These are phyloP conservation scores for Drosophila setifemur DNA, from an alignment of 1,140 invertebrate genomes.

Conservation along the genomic window DNA sequence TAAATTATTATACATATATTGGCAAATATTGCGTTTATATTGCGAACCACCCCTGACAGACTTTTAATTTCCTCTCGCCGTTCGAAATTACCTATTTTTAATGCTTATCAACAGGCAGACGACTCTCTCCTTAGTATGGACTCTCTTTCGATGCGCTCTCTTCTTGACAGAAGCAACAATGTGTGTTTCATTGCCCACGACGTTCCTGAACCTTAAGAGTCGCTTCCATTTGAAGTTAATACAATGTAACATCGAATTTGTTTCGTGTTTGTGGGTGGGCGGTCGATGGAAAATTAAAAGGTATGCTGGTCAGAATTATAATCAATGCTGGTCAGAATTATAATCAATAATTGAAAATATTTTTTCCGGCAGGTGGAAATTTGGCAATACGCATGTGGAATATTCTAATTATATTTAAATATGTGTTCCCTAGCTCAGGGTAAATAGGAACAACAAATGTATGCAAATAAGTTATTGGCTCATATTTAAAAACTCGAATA, in stretches of 20 bases:
- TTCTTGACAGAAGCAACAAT: neutral
- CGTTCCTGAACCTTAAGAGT: constrained; percentile 64
- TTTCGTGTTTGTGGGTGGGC: constrained; percentile 46
- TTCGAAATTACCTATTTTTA: constrained; percentile 7
- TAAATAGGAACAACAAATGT: too few species aligned
- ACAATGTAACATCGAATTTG: constrained; percentile 70
- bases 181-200: constrained; percentile 2
- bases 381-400: too few species aligned
- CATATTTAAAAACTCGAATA: too few species aligned
- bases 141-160: neutral
- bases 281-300: constrained; percentile 10
- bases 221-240: constrained; percentile 50
- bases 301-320: constrained; percentile 12
- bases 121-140: too few species aligned
- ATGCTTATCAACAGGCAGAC: constrained; percentile 69
- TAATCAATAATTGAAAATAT: constrained; percentile 82
- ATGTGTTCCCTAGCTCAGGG: too few species aligned
- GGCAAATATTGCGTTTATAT: neutral
- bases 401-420: too few species aligned
- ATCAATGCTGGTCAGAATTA: constrained; percentile 49
- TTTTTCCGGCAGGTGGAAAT: constrained; percentile 60
- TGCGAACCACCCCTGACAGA: neutral
- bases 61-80: constrained; percentile 5
- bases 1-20: too few species aligned
- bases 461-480: too few species aligned